A percentile compares a stretch with the other conserved stretches of the same genome.
phyloP scores from a whole-genome alignment of 2,797 vertebrate species.

The Manis javanica region DNA sequence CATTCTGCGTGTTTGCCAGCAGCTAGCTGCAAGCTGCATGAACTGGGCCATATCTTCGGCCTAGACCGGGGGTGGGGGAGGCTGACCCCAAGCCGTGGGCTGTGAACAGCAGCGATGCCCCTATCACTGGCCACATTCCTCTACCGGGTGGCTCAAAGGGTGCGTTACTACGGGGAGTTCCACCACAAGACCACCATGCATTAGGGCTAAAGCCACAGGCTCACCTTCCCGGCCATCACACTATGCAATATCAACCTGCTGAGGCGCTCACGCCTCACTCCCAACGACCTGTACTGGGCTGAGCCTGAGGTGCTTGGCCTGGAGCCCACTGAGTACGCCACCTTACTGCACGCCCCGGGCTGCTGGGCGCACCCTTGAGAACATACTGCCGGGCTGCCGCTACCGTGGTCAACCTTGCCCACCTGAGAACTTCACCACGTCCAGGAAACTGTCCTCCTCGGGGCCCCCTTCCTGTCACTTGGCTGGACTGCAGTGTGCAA shows the following conservation, averaged over 20 bases:
- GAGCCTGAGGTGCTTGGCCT: slow-evolving; percentile 88
- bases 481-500: background rate
- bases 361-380: slow-evolving; percentile 89
- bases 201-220: slow-evolving; percentile 89
- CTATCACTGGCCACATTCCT: slow-evolving; percentile 91
- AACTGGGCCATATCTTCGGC: slow-evolving; percentile 91
- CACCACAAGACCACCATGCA: slow-evolving; percentile 92
- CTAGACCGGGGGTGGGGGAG: slow-evolving; percentile 82
- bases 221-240: slow-evolving; percentile 92
- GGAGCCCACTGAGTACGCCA: slow-evolving; percentile 87
- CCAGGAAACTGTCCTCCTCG: background rate
- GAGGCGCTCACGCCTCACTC: slow-evolving; percentile 89
- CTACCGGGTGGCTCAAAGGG: slow-evolving; percentile 90
- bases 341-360: slow-evolving; percentile 88
- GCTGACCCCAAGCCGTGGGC: slow-evolving; percentile 87
- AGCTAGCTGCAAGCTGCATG: slow-evolving; percentile 90
- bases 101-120: slow-evolving; percentile 90
- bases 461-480: background rate
- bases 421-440: slow-evolving; percentile 89
- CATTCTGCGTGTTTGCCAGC: slow-evolving; percentile 89
- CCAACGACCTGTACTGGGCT: slow-evolving; percentile 91
- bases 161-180: slow-evolving; percentile 89
- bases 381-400: slow-evolving; percentile 93
- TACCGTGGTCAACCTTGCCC: slow-evolving; percentile 90
- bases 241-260: slow-evolving; percentile 92